A percentile compares a stretch with the other conserved stretches of the same genome.
Conservation (phyloP, 2,797 vertebrate species). For the Leuciscus waleckii region DNA sequence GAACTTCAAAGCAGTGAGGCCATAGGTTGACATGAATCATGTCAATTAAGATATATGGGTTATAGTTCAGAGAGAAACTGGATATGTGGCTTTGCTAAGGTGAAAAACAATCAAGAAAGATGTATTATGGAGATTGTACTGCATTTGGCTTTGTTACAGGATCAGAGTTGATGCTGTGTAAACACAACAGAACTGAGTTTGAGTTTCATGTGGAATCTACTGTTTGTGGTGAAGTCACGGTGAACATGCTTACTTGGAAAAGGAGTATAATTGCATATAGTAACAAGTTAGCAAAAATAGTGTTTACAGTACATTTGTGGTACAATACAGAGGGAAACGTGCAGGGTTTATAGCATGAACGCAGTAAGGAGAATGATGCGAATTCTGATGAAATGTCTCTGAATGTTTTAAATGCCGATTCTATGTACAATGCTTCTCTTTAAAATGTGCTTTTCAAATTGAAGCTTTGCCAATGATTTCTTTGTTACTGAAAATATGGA, state of each 20-base stretch:
- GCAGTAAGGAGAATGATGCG: background rate
- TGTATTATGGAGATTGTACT: background rate
- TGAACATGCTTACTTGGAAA: background rate
- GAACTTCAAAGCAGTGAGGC: background rate
- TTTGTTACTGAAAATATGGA: background rate
- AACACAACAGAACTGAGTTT: background rate
- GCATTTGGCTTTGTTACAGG: background rate
- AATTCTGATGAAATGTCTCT: background rate
- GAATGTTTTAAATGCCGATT: background rate
- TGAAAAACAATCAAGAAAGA: background rate
- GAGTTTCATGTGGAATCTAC: constrained; percentile 3
- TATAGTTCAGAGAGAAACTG: background rate
- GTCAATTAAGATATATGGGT: background rate
- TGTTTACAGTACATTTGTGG: constrained; percentile 30
- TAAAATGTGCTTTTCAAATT: background rate
- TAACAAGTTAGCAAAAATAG: background rate
- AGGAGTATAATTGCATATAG: background rate
- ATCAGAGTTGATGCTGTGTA: background rate
- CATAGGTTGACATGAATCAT: constrained; percentile 10
- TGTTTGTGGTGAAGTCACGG: constrained; percentile 3
- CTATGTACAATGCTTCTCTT: background rate
- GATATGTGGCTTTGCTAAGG: background rate
- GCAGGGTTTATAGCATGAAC: background rate
- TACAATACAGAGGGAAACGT: background rate
- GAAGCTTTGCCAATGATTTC: constrained; percentile 1